Evolutionary conservation across 2,888 invertebrate genomes (phyloP), one percentile per base, ranked within the genome.

Genomic region (Phlogophora meticulosa): DNA sequence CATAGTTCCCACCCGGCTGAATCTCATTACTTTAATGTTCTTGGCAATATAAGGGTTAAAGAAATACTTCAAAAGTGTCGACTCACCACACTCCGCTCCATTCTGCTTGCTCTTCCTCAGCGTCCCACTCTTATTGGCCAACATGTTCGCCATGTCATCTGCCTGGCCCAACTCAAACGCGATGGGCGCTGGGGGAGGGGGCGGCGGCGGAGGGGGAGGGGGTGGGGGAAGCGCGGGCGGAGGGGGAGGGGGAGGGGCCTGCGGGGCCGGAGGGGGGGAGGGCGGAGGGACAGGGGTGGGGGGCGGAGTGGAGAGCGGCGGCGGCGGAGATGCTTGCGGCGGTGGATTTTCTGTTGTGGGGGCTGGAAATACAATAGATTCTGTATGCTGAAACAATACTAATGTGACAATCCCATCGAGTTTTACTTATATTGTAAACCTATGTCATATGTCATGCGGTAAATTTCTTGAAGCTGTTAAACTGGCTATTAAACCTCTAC

Each of bases 131-230:
- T 96, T 96, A 17, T 95, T 96, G 0, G 96, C 96, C 49, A 97
- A 85, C 91, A 97, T 92, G 53, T 95, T 96, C 7, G 96, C 96
- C 96, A 97, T 96, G 66, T 96, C 92, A 7, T 92, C 95, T 0
- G 89, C 78, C 0, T 45, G 80, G 80, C 56, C 73, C 4, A 51
- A 0, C 62, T 83, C 43, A 87, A 93, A 78, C 80, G 89, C 68
- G 0, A 94, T 90, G 0, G 96, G 94, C 0, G 96, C 91, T 0
- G 96, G 95, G 0, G 96, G 93, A 0, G 96, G 93, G 0, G 94
- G 94, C 0, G 94, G 93, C 0, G 95, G 92, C 0, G 93, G 91
- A 0, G 91, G 91, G 0, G 90, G 90, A 0, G 85, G 4, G 55
- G 28, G 82, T 10, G 1, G 82, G 66, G 3, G 86, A 74, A 7